Percentiles rank a stretch among this genome's conserved stretches.
Conservation (phyloP, 2,113 vertebrate species). For the Platichthys flesus region DNA sequence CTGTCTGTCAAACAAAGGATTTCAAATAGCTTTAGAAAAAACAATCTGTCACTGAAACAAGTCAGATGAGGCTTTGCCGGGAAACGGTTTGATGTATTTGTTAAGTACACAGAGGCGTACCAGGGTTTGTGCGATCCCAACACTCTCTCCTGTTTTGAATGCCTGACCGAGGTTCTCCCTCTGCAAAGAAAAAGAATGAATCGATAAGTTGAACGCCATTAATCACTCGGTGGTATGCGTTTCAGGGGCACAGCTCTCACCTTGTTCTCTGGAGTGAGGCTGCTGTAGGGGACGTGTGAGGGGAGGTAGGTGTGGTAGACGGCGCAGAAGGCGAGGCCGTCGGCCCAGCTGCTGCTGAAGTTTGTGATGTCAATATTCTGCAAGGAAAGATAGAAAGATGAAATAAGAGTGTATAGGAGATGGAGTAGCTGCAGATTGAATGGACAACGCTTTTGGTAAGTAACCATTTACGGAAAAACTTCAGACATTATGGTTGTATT, state of each 20-base stretch:
- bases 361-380: slow-evolving; percentile 87
- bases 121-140: slow-evolving; percentile 77
- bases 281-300: slow-evolving; percentile 79
- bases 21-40: neutral
- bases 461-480: too few species aligned
- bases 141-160: slow-evolving; percentile 80
- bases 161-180: slow-evolving; percentile 82
- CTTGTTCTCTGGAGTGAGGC: slow-evolving; percentile 80
- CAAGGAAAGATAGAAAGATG: neutral
- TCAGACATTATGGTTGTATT: too few species aligned
- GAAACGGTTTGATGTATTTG: neutral
- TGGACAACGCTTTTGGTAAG: too few species aligned
- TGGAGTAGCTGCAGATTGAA: neutral
- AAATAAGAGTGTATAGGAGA: neutral
- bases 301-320: slow-evolving; percentile 86
- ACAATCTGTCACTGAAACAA: neutral
- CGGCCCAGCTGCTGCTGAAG: slow-evolving; percentile 87
- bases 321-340: slow-evolving; percentile 85
- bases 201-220: neutral
- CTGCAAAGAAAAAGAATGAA: slow-evolving; percentile 53
- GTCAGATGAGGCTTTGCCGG: neutral
- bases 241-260: slow-evolving; percentile 42
- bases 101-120: slow-evolving; percentile 56
- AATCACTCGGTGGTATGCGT: neutral
- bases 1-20: slow-evolving; percentile 67